Base-by-base conservation (phyloP, 2,888 invertebrate genomes). In the Hemicrepidius hirtus region DNA sequence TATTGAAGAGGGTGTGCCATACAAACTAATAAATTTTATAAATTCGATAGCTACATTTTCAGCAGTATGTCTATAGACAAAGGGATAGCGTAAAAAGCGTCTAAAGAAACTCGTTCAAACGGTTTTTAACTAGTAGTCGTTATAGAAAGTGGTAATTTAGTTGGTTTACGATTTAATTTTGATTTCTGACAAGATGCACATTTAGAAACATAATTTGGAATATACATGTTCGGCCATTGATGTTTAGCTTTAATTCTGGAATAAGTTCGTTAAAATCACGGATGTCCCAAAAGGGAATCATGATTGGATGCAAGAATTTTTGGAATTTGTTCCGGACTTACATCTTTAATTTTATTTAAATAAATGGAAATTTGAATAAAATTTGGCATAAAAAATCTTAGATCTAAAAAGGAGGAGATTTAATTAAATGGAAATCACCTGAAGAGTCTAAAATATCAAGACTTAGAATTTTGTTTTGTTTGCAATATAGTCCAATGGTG, bases 61-160 rank as follows among this genome's bases (percentile, higher is more conserved):
- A 3, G 84, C 80, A 67, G 81, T 80, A 18, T 80, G 80, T 73
- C 84, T 79, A 77, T 67, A 1, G 77, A 79, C n/a, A 75, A 32
- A 12, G 79, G 80, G 63, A 82, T 60, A 1, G 82, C 81, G 53
- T 81, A 82, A 18, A 82, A 79, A 20, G 83, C 77, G 68, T 83
- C 81, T 28, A 84, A n/a, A 28, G 75, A 66, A 64, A 83, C 55
- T 71, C 77, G 75, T 73, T 84, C 78, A 68, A 84, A 82, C 3
- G 83, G 80, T 67, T 77, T 72, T 32, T 75, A 67, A 0, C 78
- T 73, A 0, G 82, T 82, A 12, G 81, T 78, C n/a, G 81, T 83
- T 12, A 82, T 80, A 76, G 81, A 78, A 80, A 84, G 80, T 0
- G 84, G 83, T 20, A 75, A 62, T 75, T 76, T 79, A 50, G 59